Evolutionary conservation across 2,888 invertebrate species (phyloP), one percentile per base, ranked within the genome.

Genomic region (Trichopria drosophilae): DNA sequence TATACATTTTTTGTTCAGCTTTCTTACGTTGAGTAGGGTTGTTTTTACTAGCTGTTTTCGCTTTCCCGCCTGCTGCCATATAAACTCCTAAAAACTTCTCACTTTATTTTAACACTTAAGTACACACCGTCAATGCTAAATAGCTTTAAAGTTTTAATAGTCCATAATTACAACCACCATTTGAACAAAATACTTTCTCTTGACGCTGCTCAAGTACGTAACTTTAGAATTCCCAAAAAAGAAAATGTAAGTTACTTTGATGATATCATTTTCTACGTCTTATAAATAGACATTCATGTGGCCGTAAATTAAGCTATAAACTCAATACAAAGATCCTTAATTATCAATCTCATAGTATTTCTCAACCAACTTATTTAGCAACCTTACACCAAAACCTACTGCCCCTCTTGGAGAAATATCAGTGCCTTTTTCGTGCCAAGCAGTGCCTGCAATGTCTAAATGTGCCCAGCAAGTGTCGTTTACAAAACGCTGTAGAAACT

Each of bases 321-420:
- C n/a, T n/a, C n/a, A n/a, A n/a, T n/a, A 43, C 34, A 43, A 43
- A 43, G 43, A 43, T 34, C 43, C 24, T 43, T 43, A 32, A 43
- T 43, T 34, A 43, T 43, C 34, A 34, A 34, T 34, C 34, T 43
- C 43, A 34, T 43, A 43, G 43, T 43, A 43, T 34, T 43, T 43
- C 34, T 43, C 43, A 43, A 43, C 32, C 43, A 48, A 48, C 31
- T 48, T 48, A 34, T 48, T 35, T 41, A 48, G 48, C 29, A 48
- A 41, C 48, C 48, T 48, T 48, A 48, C 41, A 41, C 48, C 48
- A 41, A 35, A 48, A 48, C 48, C 48, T 28, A 41, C 41, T 48
- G 48, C 48, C 28, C 48, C 48, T 48, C 22, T 41, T 35, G 48
- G 48, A 41, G 35, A 34, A 41, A 41, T 34, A 20, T 35, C 35